phyloP scores from a whole-genome alignment of 2,888 invertebrate genomes.

The Callimorpha dominula region DNA sequence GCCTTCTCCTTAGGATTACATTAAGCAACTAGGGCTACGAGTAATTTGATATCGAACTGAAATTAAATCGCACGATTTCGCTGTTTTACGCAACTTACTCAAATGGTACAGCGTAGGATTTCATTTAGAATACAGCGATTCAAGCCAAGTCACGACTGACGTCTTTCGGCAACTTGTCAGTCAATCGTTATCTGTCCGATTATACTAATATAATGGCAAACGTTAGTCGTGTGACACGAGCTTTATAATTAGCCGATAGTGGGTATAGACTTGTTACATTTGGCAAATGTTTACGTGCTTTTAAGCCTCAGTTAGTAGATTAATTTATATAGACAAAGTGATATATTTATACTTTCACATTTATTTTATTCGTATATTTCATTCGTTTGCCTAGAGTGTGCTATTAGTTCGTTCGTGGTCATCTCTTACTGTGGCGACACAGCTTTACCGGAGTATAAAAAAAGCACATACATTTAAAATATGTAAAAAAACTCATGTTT shows the following conservation, averaged over 20 bases:
- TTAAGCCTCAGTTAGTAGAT: neutral
- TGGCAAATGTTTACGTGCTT: conserved; percentile 13
- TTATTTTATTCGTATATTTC: neutral
- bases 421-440: conserved; percentile 13
- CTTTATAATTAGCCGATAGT: conserved; percentile 53
- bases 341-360: neutral
- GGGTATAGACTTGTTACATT: conserved; percentile 31
- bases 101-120: conserved; percentile 56
- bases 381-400: neutral
- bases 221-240: conserved; percentile 55
- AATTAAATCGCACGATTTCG: conserved; percentile 52
- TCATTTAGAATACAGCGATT: conserved; percentile 56
- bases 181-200: conserved; percentile 59
- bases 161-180: conserved; percentile 64
- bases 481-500: conserved; percentile 62
- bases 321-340: neutral
- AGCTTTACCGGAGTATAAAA: conserved; percentile 49
- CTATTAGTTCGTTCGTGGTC: conserved; percentile 21
- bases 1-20: conserved; percentile 28
- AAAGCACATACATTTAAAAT: conserved; percentile 58
- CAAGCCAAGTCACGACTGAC: conserved; percentile 67
- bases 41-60: conserved; percentile 53
- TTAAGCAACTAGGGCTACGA: conserved; percentile 42
- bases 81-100: conserved; percentile 55
- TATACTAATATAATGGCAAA: conserved; percentile 59